Conservation (phyloP, 1,140 invertebrate genomes). For the Aphidius ervi region DNA sequence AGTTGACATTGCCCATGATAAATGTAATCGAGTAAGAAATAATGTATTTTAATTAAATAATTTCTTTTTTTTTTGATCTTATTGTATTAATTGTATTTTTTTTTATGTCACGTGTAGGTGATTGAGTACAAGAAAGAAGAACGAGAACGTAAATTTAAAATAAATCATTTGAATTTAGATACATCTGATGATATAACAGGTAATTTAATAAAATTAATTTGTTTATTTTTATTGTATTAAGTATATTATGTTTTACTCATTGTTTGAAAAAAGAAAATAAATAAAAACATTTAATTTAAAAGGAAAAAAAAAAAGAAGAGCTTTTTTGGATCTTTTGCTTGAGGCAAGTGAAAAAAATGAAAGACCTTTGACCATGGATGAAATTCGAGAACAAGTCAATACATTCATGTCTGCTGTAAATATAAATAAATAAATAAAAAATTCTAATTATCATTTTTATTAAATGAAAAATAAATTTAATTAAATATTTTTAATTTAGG, state of each 20-base stretch:
- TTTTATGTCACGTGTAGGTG: background rate
- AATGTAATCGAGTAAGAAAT: conserved; percentile 39
- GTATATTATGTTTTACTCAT: background rate
- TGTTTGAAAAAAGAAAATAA: too few relatives aligned
- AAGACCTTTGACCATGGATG: conserved; percentile 58
- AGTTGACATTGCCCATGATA: conserved; percentile 36
- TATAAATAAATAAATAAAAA: conserved; percentile 3
- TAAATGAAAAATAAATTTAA: background rate
- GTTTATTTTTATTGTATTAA: conserved; percentile 1
- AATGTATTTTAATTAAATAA: background rate
- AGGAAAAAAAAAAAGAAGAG: conserved; percentile 49
- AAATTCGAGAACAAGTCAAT: conserved; percentile 70
- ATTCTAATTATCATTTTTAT: background rate
- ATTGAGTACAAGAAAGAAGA: conserved; percentile 12
- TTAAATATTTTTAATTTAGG: conserved; percentile 30
- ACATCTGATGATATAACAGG: too few relatives aligned
- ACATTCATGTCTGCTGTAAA: conserved; percentile 75
- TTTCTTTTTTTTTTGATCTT: background rate
- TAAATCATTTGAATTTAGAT: too few relatives aligned
- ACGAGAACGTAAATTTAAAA: background rate
- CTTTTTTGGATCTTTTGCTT: conserved; percentile 71
- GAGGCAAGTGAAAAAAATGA: conserved; percentile 54
- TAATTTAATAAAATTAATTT: background rate
- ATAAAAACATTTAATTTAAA: background rate
- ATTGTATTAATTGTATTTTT: background rate